phyloP scores from a whole-genome alignment of 2,113 vertebrate genomes.

The Anhinga rufa region DNA sequence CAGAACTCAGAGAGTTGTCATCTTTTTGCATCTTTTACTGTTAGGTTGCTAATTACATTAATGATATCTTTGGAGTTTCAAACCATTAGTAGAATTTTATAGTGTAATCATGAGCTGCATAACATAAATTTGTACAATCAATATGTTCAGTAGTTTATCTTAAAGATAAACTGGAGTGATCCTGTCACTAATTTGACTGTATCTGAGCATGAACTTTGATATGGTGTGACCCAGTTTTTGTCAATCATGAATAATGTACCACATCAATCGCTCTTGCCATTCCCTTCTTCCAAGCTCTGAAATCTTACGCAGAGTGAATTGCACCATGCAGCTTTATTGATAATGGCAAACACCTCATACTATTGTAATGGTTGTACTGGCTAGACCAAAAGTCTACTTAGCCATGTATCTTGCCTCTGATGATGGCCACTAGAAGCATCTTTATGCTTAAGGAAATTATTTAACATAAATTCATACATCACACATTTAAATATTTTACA shows the following conservation, averaged over 20 bases:
- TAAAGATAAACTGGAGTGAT: background rate
- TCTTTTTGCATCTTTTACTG: background rate
- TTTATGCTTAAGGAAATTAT: background rate
- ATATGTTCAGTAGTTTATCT: background rate
- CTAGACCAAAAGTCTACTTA: background rate
- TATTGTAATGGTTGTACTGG: background rate
- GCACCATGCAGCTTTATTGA: background rate
- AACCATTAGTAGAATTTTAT: background rate
- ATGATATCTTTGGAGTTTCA: background rate
- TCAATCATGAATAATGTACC: background rate
- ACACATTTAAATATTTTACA: background rate
- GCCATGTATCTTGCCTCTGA: background rate
- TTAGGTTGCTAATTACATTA: background rate
- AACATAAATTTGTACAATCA: background rate
- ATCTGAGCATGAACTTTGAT: background rate
- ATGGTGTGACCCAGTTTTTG: background rate
- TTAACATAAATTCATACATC: background rate
- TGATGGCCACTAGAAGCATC: background rate
- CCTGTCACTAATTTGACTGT: background rate
- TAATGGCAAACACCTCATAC: background rate
- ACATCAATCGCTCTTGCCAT: background rate
- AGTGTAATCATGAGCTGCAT: background rate
- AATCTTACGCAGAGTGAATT: background rate
- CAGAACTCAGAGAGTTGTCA: no score
- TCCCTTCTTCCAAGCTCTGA: background rate